Evolutionary conservation across 2,797 vertebrate genomes (phyloP).

Genomic region (Phoeniculus purpureus): DNA sequence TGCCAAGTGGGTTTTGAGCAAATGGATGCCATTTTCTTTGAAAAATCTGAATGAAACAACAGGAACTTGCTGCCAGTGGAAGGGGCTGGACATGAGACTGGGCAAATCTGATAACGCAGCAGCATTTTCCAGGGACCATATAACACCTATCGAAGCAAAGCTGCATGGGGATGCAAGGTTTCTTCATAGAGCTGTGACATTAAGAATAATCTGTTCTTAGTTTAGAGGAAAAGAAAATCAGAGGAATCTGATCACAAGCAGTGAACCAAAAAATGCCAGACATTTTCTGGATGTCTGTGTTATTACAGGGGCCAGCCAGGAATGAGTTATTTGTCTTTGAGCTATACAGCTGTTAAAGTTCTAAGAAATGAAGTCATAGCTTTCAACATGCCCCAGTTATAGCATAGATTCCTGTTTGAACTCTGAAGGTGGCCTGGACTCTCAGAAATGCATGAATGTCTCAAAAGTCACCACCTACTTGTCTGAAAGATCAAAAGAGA

Average conservation of each 20-base stretch:
- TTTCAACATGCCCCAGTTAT: conserved; percentile 12
- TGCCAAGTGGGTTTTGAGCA: not conserved
- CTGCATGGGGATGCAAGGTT: not conserved
- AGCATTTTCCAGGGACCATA: not conserved
- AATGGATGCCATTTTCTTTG: not conserved
- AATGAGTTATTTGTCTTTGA: conserved; percentile 60
- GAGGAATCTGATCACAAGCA: conserved; percentile 35
- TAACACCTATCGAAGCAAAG: not conserved
- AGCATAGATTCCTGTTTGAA: conserved; percentile 21
- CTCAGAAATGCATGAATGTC: not conserved
- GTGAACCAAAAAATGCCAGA: conserved; percentile 45
- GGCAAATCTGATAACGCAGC: not conserved
- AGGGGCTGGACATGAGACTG: not conserved
- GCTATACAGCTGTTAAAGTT: conserved; percentile 42
- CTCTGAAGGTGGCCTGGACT: conserved; percentile 5
- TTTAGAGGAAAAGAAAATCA: conserved; percentile 9
- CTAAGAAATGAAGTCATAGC: conserved; percentile 58
- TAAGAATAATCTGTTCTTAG: conserved; percentile 24
- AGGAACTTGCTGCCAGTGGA: not conserved
- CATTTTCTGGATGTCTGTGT: conserved; percentile 62
- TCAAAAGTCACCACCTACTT: not conserved
- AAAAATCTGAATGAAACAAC: not conserved
- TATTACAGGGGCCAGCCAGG: conserved; percentile 51
- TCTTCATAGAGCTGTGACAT: not conserved
- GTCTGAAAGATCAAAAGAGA: conserved; percentile 28